Base-by-base conservation (phyloP, 2,888 invertebrate species). In the Callimorpha dominula region DNA sequence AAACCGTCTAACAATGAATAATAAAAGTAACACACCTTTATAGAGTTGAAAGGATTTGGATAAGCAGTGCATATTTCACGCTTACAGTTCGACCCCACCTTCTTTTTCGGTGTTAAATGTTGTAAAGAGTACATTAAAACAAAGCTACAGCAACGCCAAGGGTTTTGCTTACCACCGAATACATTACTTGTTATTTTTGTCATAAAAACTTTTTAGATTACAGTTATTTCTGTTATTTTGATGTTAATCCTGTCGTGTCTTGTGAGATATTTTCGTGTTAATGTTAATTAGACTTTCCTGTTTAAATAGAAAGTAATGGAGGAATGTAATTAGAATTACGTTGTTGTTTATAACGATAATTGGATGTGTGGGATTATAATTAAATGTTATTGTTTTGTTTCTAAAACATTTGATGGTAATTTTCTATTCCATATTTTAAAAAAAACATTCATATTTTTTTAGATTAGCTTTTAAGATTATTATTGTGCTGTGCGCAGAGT, bases 51-150 rank as follows among this genome's bases (percentile, higher is more conserved):
- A 20, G 8, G 8, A 43, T 43, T 43, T 46, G 6, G 6, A 46
- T 46, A 60, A 60, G 4, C 20, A 31, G 6, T 46, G 42, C 1
- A 46, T 63, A 11, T 8, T 70, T 63, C 17, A 43, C 82, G 82
- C 84, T 76, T 0, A 0, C 63, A 83, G 11, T 81, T 60, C 1
- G 1, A 52, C 84, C 77, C 43, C 62, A 70, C 20, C 77, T 67
- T 68, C 64, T 73, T 73, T 77, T 78, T 75, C 81, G 78, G 80
- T 86, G 81, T 85, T 87, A 85, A 85, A 86, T 84, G 82, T 82
- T 82, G 80, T 84, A 83, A 85, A 85, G 84, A 85, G 80, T 85
- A 84, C 83, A 86, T 86, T 88, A 89, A 83, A 81, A 81, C 73
- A 77, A 78, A 81, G 78, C 73, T 74, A 79, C 72, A 71, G 78